phyloP scores from a whole-genome alignment of 2,113 vertebrate species.

The Tiliqua scincoides region DNA sequence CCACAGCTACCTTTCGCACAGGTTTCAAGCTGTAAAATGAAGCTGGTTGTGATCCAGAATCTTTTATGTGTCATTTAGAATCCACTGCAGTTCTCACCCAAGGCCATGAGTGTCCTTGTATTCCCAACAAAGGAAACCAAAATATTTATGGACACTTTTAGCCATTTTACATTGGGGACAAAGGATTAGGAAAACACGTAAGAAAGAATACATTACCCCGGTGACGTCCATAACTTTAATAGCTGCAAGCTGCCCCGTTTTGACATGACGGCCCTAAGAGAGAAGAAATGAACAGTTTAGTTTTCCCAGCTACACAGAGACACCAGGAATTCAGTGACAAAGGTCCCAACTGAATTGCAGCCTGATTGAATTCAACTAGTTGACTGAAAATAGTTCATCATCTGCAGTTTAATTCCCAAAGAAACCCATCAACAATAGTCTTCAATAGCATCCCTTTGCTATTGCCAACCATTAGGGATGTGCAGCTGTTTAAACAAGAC shows the following conservation, averaged over 20 bases:
- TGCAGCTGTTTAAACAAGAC: too few species aligned
- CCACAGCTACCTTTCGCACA: background rate
- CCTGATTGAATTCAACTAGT: background rate
- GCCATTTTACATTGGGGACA: background rate
- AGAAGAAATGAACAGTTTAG: conserved; percentile 54
- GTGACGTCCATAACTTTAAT: conserved; percentile 99
- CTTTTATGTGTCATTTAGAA: background rate
- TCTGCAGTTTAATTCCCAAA: background rate
- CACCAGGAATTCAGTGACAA: background rate
- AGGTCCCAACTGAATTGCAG: background rate
- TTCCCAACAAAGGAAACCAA: background rate
- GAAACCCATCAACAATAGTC: background rate
- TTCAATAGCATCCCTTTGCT: background rate
- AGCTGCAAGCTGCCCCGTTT: conserved; percentile 96
- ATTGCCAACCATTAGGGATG: background rate
- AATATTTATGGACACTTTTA: background rate
- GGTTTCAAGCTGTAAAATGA: background rate
- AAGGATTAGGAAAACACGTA: conserved; percentile 29
- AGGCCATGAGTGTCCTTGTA: background rate
- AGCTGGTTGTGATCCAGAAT: background rate
- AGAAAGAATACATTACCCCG: conserved; percentile 83
- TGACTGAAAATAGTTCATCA: background rate
- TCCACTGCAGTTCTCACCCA: background rate
- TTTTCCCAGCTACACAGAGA: conserved; percentile 13
- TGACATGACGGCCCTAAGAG: conserved; percentile 96